A percentile compares a stretch with the other conserved stretches of the same genome.
Evolutionary conservation across 2,888 invertebrate species (phyloP).

Genomic region (Drosophila paracracens): DNA sequence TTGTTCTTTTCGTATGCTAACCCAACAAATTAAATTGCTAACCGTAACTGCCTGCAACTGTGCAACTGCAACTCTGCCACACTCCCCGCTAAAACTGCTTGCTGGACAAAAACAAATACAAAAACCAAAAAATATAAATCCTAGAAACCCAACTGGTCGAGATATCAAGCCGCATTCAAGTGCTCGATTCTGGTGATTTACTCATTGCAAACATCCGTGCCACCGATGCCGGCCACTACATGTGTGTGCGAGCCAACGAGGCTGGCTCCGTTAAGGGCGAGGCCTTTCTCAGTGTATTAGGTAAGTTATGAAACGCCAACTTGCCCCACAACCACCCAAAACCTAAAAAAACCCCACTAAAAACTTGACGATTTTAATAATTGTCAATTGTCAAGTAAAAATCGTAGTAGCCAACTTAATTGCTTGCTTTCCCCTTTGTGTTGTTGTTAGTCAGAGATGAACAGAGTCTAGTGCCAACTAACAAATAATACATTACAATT

Average conservation of each 20-base stretch:
- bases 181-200: slow-evolving; percentile 94
- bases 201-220: slow-evolving; percentile 94
- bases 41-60: slow-evolving; percentile 40
- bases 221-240: slow-evolving; percentile 94
- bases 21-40: slow-evolving; percentile 56
- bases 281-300: slow-evolving; percentile 93
- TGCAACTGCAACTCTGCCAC: slow-evolving; percentile 16
- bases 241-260: slow-evolving; percentile 94
- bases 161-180: slow-evolving; percentile 91
- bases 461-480: neutral
- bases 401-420: neutral
- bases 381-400: neutral
- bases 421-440: neutral
- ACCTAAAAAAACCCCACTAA: neutral
- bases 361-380: neutral
- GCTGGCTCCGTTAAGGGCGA: slow-evolving; percentile 94
- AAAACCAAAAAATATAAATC: slow-evolving; percentile 5
- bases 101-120: slow-evolving; percentile 23
- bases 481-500: neutral
- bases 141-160: slow-evolving; percentile 88
- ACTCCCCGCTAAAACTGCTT: slow-evolving; percentile 34
- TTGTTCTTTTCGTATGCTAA: slow-evolving; percentile 50
- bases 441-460: neutral
- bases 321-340: neutral
- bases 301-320: slow-evolving; percentile 85